Evolutionary conservation across 2,888 invertebrate genomes (phyloP).

Genomic region (Malthinus seriepunctatus): DNA sequence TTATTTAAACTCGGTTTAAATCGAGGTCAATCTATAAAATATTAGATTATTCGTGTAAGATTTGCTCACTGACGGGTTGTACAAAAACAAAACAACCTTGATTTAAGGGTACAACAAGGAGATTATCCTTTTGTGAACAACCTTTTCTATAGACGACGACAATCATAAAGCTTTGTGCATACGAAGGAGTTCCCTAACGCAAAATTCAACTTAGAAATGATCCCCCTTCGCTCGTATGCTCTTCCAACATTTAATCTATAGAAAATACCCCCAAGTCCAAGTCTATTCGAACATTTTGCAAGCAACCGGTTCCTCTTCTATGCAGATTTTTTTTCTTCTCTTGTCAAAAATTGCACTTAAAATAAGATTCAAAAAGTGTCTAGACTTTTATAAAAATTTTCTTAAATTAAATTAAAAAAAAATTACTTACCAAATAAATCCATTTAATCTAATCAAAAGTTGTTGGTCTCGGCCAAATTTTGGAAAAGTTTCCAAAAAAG

Average conservation of each 20-base stretch:
- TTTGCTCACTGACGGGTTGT: background rate
- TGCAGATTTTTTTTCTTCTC: conserved; percentile 32
- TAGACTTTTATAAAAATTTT: conserved; percentile 14
- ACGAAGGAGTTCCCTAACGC: conserved; percentile 24
- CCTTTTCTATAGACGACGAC: conserved; percentile 13
- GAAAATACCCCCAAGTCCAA: conserved; percentile 24
- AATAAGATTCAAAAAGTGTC: conserved; percentile 17
- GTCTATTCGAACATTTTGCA: conserved; percentile 34
- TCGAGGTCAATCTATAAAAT: no score
- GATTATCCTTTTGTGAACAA: no score
- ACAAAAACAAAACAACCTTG: background rate
- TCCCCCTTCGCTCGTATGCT: conserved; percentile 19
- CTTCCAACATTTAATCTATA: conserved; percentile 22
- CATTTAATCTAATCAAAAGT: background rate
- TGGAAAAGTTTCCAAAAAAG: background rate
- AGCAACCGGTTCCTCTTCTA: conserved; percentile 37
- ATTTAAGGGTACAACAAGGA: background rate
- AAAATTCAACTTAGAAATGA: conserved; percentile 26
- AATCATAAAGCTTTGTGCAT: conserved; percentile 14
- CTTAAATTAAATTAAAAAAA: background rate
- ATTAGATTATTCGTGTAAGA: no score
- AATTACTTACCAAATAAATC: background rate
- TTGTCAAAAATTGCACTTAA: conserved; percentile 23
- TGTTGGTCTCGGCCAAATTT: background rate
- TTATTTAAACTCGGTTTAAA: no score